These are phyloP conservation scores for Zingel zingel DNA, from an alignment of 2,113 vertebrate genomes.

Conservation along the genomic window DNA sequence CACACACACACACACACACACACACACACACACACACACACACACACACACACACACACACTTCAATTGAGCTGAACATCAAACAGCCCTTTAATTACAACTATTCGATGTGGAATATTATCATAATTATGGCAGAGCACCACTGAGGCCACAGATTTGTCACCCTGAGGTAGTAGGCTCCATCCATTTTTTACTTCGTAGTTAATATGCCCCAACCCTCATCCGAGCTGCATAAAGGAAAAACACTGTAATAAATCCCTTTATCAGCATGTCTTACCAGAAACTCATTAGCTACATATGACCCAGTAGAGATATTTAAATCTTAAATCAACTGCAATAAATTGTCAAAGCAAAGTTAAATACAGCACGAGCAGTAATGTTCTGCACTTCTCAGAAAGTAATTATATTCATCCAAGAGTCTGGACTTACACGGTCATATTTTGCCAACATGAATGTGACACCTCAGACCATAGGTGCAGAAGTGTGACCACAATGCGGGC, in stretches of 20 bases:
- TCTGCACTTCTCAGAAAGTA: neutral
- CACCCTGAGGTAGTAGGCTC: slow-evolving; percentile 33
- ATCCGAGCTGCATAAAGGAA: slow-evolving; percentile 7
- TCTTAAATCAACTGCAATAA: slow-evolving; percentile 9
- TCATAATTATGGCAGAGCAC: slow-evolving; percentile 30
- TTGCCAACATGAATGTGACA: slow-evolving; percentile 42
- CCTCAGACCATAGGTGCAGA: slow-evolving; percentile 35
- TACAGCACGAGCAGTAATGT: neutral
- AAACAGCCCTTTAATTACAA: slow-evolving; percentile 19
- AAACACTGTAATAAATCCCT: slow-evolving; percentile 45
- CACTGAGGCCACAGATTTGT: slow-evolving; percentile 19
- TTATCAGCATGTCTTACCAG: slow-evolving; percentile 43
- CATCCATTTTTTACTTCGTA: slow-evolving; percentile 6
- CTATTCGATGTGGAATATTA: slow-evolving; percentile 34
- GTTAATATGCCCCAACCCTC: slow-evolving; percentile 13
- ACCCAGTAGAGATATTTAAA: slow-evolving; percentile 23
- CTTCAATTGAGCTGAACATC: slow-evolving; percentile 5
- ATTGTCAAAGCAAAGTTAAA: slow-evolving; percentile 15
- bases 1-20: no score
- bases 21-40: no score
- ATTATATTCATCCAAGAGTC: neutral
- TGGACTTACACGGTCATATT: slow-evolving; percentile 11
- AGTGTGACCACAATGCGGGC: slow-evolving; percentile 39
- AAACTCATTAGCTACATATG: slow-evolving; percentile 45
- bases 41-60: no score